Percentiles rank a stretch among this genome's conserved stretches.
Evolutionary conservation across 2,888 invertebrate species (phyloP).

Genomic region (Polyommatus iphigenia): DNA sequence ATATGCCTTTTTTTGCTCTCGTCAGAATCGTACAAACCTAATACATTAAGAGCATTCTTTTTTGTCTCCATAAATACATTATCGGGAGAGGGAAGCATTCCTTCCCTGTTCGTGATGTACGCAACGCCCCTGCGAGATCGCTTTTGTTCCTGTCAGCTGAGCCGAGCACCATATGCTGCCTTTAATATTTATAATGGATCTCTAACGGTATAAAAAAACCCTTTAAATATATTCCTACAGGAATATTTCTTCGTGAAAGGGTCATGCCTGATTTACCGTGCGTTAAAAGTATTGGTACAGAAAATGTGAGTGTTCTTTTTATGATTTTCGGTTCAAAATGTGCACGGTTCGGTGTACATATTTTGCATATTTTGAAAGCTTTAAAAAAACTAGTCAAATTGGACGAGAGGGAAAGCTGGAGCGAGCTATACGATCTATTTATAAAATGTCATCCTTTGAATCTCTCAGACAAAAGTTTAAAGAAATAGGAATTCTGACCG

Average conservation of each 20-base stretch:
- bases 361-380: no score
- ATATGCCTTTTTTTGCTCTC: not conserved
- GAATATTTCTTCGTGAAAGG: not conserved
- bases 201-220: conserved; percentile 1
- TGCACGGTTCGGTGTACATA: not conserved
- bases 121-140: conserved; percentile 5
- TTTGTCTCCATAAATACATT: conserved; percentile 21
- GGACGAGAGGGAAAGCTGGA: no score
- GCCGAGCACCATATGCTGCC: conserved; percentile 26
- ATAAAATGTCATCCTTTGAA: no score
- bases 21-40: conserved; percentile 2
- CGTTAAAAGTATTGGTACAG: not conserved
- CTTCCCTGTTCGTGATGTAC: conserved; percentile 7
- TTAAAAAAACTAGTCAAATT: no score
- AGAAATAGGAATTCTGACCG: no score
- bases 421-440: no score
- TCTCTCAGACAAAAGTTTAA: no score
- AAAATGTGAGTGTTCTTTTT: not conserved
- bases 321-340: not conserved
- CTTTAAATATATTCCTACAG: conserved; percentile 4
- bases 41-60: conserved; percentile 14
- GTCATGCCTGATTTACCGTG: conserved; percentile 12
- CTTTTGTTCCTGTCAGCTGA: conserved; percentile 22
- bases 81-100: not conserved
- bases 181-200: conserved; percentile 28